Evolutionary conservation across 1,140 invertebrate species (phyloP), one percentile per base, ranked within the genome.

Genomic region (Littorina saxatilis): DNA sequence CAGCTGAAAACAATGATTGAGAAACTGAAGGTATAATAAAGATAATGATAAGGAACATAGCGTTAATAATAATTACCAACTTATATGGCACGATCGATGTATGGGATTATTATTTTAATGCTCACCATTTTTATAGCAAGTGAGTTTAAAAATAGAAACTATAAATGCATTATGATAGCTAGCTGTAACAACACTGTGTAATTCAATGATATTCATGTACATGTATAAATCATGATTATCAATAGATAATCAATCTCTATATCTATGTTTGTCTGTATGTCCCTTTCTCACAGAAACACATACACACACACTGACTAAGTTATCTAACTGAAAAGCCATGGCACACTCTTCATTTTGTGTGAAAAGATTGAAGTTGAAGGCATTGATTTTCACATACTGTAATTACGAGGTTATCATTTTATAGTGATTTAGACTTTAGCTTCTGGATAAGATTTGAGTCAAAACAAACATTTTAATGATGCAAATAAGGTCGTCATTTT

Each of bases 1-100:
- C 95, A 96, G 87, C 91, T 97, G 52, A 95, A 91, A 75, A 89
- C 82, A 55, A 83, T 86, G 23, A 91, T 92, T 68, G 86, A 89
- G 79, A 90, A 87, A 86, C 86, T 93, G 35, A 87, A 93, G 90
- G 93, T 92, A 80, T 85, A 75, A 58, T 17, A n/a, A 70, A 66
- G 11, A 11, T 78, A n/a, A 52, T 63, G 17, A 58, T 78, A 23
- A n/a, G 32, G 11, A 9, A 17, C 23, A 61, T 32, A 27, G 9
- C 35, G 13, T 32, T 23, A 13, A 27, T 61, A 58, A 29, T 20
- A 32, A 37, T 61, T 52, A 15, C 27, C 15, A 13, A 13, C 9
- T 61, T 78, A 23, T 29, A 17, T 61, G 27, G 55, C 15, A 7
- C 32, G 27, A 32, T 79, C n/a, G 17, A 79, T 79, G 9, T 3